Evolutionary conservation across 2,888 invertebrate genomes (phyloP), one percentile per base, ranked within the genome.

Genomic region (Liopterus haemorrhoidalis): DNA sequence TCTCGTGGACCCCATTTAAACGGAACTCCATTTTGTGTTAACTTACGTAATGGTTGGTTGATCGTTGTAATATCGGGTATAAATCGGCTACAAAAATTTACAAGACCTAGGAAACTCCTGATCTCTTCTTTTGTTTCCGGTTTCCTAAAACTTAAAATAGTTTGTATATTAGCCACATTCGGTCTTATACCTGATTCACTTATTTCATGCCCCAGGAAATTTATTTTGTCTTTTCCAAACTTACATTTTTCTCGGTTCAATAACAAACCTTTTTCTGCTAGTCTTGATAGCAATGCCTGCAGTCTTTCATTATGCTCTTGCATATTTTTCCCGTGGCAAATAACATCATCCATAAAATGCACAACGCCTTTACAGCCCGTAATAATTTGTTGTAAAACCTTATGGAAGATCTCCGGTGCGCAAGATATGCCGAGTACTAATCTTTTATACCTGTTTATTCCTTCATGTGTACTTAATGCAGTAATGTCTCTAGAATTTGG

Each of bases 321-420:
- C 28, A 44, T 25, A 1, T 11, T 40, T 28, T 39, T 52, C 2
- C 54, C 62, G 53, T 41, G 55, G 6, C 65, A 44, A 1, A 63
- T 38, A 33, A 68, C 61, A 52, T 67, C 64, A 51, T 65, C 67
- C 11, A 60, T 59, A 38, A 58, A 60, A 39, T 60, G 62, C 15
- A 61, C 47, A 3, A 54, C 57, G 0, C 64, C 63, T 27, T 61
- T 54, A 15, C 61, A 60, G 1, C 50, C 55, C 20, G 49, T 27
- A 1, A 68, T 36, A n/a, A 66, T 56, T 40, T 52, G 51, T 38
- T 59, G 57, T n/a, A 68, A 41, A 2, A 56, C 55, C 48, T 65
- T 60, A 51, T 67, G 63, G 49, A 64, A 68, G 2, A 63, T 53
- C 51, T 67, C 69, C 1, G 64, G 61, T 2, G 69, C 69, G 37